Percentiles rank a stretch among this genome's conserved stretches.
Evolutionary conservation across 2,113 vertebrate genomes (phyloP).

Genomic region (Catharus bicknelli): DNA sequence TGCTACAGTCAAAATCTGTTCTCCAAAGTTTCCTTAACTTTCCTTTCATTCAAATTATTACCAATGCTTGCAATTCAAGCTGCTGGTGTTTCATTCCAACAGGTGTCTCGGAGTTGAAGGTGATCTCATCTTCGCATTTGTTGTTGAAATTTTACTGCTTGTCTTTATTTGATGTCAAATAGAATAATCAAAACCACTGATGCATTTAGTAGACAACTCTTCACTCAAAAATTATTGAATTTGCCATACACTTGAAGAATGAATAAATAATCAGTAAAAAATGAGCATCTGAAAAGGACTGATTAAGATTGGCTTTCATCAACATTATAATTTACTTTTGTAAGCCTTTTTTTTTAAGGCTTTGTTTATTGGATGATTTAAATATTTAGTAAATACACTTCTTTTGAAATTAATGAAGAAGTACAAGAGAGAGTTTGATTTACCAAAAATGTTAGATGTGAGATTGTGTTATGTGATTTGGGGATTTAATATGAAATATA

Average conservation of each 20-base stretch:
- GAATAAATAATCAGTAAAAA: slow-evolving; percentile 59
- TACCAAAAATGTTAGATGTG: slow-evolving; percentile 6
- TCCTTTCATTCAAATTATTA: background rate
- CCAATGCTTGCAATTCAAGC: background rate
- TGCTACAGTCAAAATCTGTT: slow-evolving; percentile 37
- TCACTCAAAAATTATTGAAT: slow-evolving; percentile 11
- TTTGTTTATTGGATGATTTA: slow-evolving; percentile 41
- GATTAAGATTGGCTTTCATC: slow-evolving; percentile 46
- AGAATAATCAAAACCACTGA: background rate
- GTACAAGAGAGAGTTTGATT: slow-evolving; percentile 3
- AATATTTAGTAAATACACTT: slow-evolving; percentile 59
- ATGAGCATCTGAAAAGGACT: slow-evolving; percentile 48
- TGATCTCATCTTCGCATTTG: rapidly evolving
- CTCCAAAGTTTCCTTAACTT: background rate
- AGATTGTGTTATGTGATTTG: slow-evolving; percentile 1
- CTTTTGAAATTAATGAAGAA: slow-evolving; percentile 57
- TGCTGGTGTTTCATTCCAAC: background rate
- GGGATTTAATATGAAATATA: slow-evolving; percentile 35
- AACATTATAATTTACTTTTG: slow-evolving; percentile 46
- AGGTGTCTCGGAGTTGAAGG: background rate
- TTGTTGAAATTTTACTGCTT: background rate
- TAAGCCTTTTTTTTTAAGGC: slow-evolving; percentile 32
- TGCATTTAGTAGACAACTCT: background rate
- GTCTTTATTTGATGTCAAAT: background rate
- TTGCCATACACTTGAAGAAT: background rate